Percentiles rank a stretch among this genome's conserved stretches.
phyloP scores from a whole-genome alignment of 2,888 invertebrate genomes.

The Zhuqinia jingwanae region DNA sequence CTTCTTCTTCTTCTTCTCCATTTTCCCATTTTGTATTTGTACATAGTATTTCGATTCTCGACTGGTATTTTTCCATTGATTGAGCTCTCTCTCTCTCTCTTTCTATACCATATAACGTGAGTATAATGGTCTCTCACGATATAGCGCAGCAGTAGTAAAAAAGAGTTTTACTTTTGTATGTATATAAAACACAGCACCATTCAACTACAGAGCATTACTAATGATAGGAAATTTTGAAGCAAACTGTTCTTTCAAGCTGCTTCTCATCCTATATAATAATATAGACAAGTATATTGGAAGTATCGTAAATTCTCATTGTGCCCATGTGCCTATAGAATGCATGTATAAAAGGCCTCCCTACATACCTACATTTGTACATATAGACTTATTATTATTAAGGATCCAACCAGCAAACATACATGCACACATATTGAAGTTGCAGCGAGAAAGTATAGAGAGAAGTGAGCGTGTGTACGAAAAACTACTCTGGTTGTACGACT shows the following conservation, averaged over 20 bases:
- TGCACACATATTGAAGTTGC: too few species aligned
- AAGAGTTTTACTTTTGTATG: neutral
- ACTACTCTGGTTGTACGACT: constrained; percentile 28
- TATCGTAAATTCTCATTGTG: constrained; percentile 37
- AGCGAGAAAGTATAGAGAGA: neutral
- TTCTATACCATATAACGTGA: too few species aligned
- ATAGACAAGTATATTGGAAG: neutral
- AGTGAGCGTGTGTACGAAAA: constrained; percentile 13
- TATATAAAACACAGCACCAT: neutral
- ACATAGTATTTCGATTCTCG: constrained; percentile 18
- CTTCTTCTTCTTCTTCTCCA: neutral
- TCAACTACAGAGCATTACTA: constrained; percentile 54
- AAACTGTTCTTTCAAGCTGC: constrained; percentile 50
- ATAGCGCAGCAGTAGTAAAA: neutral
- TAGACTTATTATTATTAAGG: neutral
- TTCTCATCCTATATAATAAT: neutral
- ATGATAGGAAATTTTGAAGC: constrained; percentile 58
- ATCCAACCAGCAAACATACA: too few species aligned
- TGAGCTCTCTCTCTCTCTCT: constrained; percentile 62
- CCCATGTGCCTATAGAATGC: constrained; percentile 10
- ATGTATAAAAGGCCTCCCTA: neutral
- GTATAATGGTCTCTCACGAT: constrained; percentile 10
- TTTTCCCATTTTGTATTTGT: constrained; percentile 8
- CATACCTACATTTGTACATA: neutral
- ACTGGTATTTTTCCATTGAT: constrained; percentile 59